Conservation (phyloP, 2,888 invertebrate species). For the Dermolepida albohirtum region DNA sequence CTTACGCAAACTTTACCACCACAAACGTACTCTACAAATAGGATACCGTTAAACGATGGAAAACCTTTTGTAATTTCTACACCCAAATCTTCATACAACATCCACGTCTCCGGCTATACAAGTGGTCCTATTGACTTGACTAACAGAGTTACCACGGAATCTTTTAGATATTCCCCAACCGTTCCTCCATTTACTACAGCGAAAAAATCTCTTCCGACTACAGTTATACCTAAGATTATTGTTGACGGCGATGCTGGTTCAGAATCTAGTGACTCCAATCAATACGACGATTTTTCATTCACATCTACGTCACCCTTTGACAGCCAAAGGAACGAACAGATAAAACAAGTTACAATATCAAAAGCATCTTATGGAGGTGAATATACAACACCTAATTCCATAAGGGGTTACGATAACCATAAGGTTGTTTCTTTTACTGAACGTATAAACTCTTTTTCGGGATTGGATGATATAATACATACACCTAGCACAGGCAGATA, state of each 20-base stretch:
- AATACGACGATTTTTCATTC: neutral
- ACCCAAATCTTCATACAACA: conserved; percentile 43
- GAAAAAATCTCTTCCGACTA: conserved; percentile 37
- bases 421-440: conserved; percentile 19
- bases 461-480: conserved; percentile 28
- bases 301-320: neutral
- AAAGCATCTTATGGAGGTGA: too few species aligned
- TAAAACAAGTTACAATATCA: too few species aligned
- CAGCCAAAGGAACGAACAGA: too few species aligned
- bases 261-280: neutral
- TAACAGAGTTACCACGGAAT: conserved; percentile 32
- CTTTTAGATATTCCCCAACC: conserved; percentile 49
- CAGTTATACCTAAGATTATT: conserved; percentile 15
- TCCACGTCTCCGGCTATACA: conserved; percentile 9
- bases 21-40: conserved; percentile 58
- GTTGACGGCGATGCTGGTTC: conserved; percentile 11
- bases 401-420: neutral
- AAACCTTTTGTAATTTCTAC: conserved; percentile 58
- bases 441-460: conserved; percentile 28
- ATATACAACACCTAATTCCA: conserved; percentile 22
- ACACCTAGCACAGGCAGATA: conserved; percentile 12
- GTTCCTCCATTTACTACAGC: conserved; percentile 53
- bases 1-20: conserved; percentile 53
- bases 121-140: neutral
- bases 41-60: conserved; percentile 58